These are phyloP conservation scores for Pseudonaja textilis DNA, from an alignment of 2,113 vertebrate genomes.

Conservation along the genomic window DNA sequence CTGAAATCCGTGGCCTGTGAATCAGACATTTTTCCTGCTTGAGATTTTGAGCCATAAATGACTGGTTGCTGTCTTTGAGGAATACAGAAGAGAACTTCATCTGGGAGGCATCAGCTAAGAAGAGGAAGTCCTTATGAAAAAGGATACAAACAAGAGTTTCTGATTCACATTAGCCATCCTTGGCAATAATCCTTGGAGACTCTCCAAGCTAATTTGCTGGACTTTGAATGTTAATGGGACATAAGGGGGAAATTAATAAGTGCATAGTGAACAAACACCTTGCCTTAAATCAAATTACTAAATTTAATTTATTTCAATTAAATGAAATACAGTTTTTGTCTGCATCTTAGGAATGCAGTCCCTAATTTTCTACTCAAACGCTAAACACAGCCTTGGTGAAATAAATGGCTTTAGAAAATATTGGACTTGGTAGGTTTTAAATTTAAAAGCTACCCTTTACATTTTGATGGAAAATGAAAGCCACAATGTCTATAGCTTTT, in stretches of 20 bases:
- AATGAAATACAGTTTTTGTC: background rate
- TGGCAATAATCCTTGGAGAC: background rate
- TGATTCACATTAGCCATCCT: background rate
- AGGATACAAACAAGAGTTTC: background rate
- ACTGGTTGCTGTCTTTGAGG: background rate
- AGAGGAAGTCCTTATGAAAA: background rate
- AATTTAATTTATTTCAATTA: background rate
- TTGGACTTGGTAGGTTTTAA: background rate
- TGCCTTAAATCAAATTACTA: background rate
- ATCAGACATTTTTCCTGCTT: background rate
- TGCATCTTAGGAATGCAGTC: background rate
- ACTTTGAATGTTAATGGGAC: background rate
- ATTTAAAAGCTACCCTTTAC: background rate
- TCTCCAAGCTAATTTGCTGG: background rate
- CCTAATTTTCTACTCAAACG: background rate
- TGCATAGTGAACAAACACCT: background rate
- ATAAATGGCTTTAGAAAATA: background rate
- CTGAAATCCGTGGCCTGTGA: background rate
- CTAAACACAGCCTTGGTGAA: background rate
- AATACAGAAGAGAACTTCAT: background rate
- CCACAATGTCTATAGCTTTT: background rate
- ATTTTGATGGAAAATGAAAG: background rate
- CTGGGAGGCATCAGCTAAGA: background rate
- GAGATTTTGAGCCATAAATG: background rate
- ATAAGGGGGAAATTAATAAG: background rate